phyloP scores from a whole-genome alignment of 2,797 vertebrate genomes.

The Pelochelys cantorii region DNA sequence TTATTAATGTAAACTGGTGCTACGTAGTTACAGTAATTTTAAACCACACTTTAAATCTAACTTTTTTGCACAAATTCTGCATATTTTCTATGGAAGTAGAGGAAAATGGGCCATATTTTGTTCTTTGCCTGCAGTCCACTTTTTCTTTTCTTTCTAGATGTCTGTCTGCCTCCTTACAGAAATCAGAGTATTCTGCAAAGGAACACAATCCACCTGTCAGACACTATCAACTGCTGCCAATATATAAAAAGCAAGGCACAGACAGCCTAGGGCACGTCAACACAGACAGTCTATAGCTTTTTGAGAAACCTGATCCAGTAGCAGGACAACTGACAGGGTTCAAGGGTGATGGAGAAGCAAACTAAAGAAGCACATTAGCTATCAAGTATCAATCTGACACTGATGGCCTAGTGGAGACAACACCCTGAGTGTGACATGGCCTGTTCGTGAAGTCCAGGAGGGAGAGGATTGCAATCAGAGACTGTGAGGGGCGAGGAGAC shows the following conservation, averaged over 20 bases:
- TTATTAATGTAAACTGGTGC: conserved; percentile 28
- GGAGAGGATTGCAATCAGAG: background rate
- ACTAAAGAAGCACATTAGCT: background rate
- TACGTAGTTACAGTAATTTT: conserved; percentile 20
- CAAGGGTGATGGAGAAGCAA: background rate
- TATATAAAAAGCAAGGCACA: background rate
- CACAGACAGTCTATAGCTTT: background rate
- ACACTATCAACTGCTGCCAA: conserved; percentile 1
- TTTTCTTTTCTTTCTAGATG: background rate
- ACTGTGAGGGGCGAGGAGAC: background rate
- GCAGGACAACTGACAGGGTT: background rate
- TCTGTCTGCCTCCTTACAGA: conserved; percentile 15
- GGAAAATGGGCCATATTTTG: conserved; percentile 2
- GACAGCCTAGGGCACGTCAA: background rate
- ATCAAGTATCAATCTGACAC: background rate
- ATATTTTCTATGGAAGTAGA: background rate
- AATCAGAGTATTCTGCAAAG: conserved; percentile 44
- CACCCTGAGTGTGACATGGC: background rate
- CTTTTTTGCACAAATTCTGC: conserved; percentile 10
- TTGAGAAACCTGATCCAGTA: background rate
- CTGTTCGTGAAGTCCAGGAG: background rate
- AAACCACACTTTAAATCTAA: conserved; percentile 30
- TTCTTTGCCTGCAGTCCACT: conserved; percentile 28
- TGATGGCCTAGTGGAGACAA: background rate
- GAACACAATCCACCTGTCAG: conserved; percentile 36